phyloP scores from a whole-genome alignment of 2,113 vertebrate genomes.

The Merops nubicus region DNA sequence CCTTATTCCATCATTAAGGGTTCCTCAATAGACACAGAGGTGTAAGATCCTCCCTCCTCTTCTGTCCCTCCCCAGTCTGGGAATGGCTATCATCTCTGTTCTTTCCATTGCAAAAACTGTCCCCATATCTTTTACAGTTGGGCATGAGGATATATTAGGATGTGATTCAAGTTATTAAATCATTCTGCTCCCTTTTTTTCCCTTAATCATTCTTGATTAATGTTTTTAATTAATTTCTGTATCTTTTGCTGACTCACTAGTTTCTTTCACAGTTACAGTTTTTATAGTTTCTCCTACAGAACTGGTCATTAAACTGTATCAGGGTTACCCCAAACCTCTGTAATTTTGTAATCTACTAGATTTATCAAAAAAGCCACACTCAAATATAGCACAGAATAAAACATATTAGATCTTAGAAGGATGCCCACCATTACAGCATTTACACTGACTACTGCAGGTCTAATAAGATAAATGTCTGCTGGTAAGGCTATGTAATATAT shows the following conservation, averaged over 20 bases:
- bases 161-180: not conserved
- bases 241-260: not conserved
- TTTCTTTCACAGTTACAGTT: not conserved
- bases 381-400: not conserved
- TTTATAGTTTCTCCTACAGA: not conserved
- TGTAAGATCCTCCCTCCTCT: not conserved
- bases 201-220: not conserved
- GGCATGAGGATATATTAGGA: not conserved
- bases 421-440: not conserved
- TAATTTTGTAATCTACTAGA: not conserved
- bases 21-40: not conserved
- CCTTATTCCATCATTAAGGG: not conserved
- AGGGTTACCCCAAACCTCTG: not conserved
- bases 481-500: not conserved
- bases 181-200: not conserved
- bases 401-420: not conserved
- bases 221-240: not conserved
- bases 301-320: not conserved
- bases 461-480: not conserved
- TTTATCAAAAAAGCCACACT: not conserved
- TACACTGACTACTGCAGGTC: not conserved
- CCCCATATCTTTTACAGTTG: not conserved
- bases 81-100: not conserved
- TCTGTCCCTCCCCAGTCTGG: not conserved
- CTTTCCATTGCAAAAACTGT: not conserved